A percentile compares a stretch with the other conserved stretches of the same genome.
Conservation (phyloP, 64 coral and sea anemone species). For the Pocillopora damicornis region DNA sequence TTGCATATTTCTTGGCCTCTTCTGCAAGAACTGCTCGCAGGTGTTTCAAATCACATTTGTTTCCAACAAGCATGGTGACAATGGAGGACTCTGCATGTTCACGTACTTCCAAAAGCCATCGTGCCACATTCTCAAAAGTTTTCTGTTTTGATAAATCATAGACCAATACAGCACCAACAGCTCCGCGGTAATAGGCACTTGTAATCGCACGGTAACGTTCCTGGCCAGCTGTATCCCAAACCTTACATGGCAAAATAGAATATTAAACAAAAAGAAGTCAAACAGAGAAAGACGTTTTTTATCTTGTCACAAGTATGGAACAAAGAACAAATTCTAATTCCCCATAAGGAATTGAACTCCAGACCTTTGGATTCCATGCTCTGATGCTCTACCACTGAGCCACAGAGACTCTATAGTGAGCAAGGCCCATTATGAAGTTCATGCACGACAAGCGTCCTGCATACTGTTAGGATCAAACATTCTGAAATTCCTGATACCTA, state of each 20-base stretch:
- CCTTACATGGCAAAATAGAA: slow-evolving; percentile 31
- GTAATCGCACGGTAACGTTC: slow-evolving; percentile 97
- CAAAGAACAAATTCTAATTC: no score
- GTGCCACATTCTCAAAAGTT: slow-evolving; percentile 87
- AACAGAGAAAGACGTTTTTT: no score
- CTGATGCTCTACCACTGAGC: no score
- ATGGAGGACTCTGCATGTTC: slow-evolving; percentile 92
- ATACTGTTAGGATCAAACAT: no score
- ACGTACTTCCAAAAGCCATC: slow-evolving; percentile 86
- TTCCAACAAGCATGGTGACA: slow-evolving; percentile 97
- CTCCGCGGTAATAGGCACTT: slow-evolving; percentile 98
- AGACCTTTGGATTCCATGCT: no score
- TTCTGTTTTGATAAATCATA: slow-evolving; percentile 99
- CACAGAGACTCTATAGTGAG: no score
- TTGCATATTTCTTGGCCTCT: slow-evolving; percentile 85
- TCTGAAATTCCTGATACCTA: no score
- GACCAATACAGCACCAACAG: slow-evolving; percentile 89
- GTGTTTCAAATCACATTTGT: slow-evolving; percentile 99
- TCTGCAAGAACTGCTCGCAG: slow-evolving; percentile 76
- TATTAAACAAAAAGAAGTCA: no score
- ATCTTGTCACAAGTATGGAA: no score
- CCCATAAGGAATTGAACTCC: no score
- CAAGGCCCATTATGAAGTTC: no score
- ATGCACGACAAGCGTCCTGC: no score
- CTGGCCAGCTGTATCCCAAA: slow-evolving; percentile 98